Conservation (phyloP, 1,140 invertebrate genomes). For the Polypedilum vanderplanki region DNA sequence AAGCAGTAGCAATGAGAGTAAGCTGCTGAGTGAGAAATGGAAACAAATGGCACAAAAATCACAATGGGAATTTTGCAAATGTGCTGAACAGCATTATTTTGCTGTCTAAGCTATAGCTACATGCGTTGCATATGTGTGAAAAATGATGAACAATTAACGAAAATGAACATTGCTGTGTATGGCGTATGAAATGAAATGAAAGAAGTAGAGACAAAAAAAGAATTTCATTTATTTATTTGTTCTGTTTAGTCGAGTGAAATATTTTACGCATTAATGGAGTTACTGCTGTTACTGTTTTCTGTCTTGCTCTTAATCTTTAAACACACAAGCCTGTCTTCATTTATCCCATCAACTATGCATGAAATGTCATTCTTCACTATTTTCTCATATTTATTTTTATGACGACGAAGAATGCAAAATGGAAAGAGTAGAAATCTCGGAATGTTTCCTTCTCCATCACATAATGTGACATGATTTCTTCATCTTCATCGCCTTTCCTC, state of each 20-base stretch:
- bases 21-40: not conserved
- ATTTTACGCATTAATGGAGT: not conserved
- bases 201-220: no score
- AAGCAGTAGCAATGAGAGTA: not conserved
- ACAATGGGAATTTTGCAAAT: constrained; percentile 23
- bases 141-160: constrained; percentile 23
- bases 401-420: constrained; percentile 9
- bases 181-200: no score
- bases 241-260: not conserved
- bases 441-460: not conserved
- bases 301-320: not conserved
- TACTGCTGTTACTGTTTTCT: no score
- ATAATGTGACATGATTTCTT: constrained; percentile 26
- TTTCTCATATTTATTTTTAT: not conserved
- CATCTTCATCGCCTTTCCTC: not conserved
- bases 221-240: no score
- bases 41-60: not conserved
- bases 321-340: not conserved
- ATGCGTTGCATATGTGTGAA: constrained; percentile 16
- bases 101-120: not conserved
- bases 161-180: not conserved
- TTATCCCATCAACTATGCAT: not conserved
- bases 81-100: not conserved
- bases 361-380: constrained; percentile 11
- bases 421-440: not conserved